phyloP scores from a whole-genome alignment of 2,797 vertebrate species.

The Sebastes diploproa region DNA sequence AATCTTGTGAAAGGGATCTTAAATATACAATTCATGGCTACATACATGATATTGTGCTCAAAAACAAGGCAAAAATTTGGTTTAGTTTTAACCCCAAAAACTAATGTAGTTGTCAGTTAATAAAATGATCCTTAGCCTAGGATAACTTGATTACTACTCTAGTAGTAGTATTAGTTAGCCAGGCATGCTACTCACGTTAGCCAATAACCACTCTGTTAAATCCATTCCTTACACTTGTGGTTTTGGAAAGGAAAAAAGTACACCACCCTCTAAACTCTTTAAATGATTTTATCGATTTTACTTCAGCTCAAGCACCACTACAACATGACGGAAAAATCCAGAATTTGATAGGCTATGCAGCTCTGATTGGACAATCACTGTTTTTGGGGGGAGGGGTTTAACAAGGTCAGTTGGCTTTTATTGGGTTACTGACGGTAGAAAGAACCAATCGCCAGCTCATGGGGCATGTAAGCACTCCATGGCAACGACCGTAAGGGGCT shows the following conservation, averaged over 20 bases:
- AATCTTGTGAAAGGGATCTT: not conserved
- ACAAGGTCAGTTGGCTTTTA: not conserved
- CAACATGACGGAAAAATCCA: not conserved
- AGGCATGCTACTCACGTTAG: not conserved
- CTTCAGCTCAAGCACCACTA: not conserved
- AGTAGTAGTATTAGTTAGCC: not conserved
- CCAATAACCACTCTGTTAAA: not conserved
- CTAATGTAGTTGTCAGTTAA: not conserved
- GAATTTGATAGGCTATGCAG: not conserved
- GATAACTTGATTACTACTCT: not conserved
- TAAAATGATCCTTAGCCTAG: not conserved
- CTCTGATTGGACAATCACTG: not conserved
- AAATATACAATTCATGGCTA: not conserved
- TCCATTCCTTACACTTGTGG: not conserved
- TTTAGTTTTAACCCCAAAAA: not conserved
- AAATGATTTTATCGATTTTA: not conserved
- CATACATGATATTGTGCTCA: not conserved
- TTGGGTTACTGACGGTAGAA: not conserved
- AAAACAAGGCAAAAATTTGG: not conserved
- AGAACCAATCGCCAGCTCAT: not conserved
- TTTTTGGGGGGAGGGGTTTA: not conserved
- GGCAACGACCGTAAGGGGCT: not conserved
- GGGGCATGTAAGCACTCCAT: not conserved
- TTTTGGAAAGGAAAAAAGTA: not conserved
- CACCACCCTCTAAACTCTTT: not conserved